Conservation (phyloP, 2,797 vertebrate genomes). For the Sphaeramia orbicularis region DNA sequence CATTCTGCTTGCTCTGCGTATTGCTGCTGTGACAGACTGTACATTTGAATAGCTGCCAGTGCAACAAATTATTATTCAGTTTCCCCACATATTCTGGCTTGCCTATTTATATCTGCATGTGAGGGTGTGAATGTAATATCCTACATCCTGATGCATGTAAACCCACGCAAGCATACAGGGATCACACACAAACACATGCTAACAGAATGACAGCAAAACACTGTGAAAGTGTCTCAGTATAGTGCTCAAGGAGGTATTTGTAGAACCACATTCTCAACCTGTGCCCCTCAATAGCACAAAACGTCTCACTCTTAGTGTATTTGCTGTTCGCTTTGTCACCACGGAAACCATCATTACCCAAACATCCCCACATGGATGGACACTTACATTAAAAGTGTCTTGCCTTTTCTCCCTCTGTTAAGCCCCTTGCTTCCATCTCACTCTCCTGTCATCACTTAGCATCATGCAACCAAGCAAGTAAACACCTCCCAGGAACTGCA, state of each 20-base stretch:
- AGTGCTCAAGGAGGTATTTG: constrained; percentile 58
- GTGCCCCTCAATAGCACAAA: constrained; percentile 62
- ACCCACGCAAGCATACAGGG: constrained; percentile 37
- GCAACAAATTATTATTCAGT: constrained; percentile 81
- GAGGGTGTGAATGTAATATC: constrained; percentile 72
- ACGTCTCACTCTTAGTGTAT: constrained; percentile 69
- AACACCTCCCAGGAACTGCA: constrained; percentile 63
- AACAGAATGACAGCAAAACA: constrained; percentile 53
- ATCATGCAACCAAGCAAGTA: constrained; percentile 68
- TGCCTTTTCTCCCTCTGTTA: constrained; percentile 48
- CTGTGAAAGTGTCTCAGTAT: constrained; percentile 49
- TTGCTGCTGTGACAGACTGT: constrained; percentile 66
- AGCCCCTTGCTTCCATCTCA: constrained; percentile 40
- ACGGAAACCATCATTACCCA: constrained; percentile 83
- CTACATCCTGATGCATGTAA: constrained; percentile 64
- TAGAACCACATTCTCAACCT: constrained; percentile 58
- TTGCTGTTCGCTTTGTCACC: constrained; percentile 80
- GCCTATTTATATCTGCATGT: constrained; percentile 78
- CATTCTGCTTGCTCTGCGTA: constrained; percentile 73
- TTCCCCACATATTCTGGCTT: constrained; percentile 60
- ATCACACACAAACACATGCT: constrained; percentile 27
- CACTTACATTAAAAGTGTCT: constrained; percentile 79
- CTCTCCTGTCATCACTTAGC: constrained; percentile 58
- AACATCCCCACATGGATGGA: constrained; percentile 78
- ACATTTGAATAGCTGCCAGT: constrained; percentile 78